Evolutionary conservation across 2,113 vertebrate species (phyloP).

Genomic region (Proteles cristata): DNA sequence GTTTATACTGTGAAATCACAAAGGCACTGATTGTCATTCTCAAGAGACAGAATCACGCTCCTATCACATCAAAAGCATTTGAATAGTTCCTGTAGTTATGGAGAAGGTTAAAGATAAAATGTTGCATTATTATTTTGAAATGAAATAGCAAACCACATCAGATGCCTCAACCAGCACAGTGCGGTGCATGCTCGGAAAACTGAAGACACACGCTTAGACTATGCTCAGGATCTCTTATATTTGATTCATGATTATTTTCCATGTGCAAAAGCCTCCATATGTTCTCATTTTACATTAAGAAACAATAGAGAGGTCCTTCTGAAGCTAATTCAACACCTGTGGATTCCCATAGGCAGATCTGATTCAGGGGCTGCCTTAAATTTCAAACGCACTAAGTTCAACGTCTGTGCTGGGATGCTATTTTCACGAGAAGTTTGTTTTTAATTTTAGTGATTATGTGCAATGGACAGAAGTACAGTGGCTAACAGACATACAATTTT

Average conservation of each 20-base stretch:
- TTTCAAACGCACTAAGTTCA: constrained; percentile 48
- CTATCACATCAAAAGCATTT: constrained; percentile 73
- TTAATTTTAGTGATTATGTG: constrained; percentile 50
- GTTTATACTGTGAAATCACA: constrained; percentile 71
- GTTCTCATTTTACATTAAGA: constrained; percentile 25
- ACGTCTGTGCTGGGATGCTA: not conserved
- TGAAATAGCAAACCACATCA: constrained; percentile 54
- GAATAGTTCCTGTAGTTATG: constrained; percentile 56
- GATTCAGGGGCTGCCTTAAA: constrained; percentile 53
- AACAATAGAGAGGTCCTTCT: constrained; percentile 16
- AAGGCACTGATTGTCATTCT: constrained; percentile 70
- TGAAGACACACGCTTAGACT: not conserved
- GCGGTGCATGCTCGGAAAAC: constrained; percentile 26
- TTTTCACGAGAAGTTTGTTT: constrained; percentile 14
- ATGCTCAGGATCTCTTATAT: not conserved
- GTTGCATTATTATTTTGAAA: constrained; percentile 72
- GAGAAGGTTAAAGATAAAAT: constrained; percentile 68
- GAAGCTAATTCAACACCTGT: constrained; percentile 45
- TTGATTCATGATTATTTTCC: constrained; percentile 47
- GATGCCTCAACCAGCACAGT: not conserved
- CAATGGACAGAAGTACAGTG: not conserved
- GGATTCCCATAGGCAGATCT: not conserved
- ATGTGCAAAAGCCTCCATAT: not conserved
- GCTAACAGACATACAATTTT: not conserved
- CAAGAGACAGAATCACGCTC: constrained; percentile 65